Evolutionary conservation across 2,888 invertebrate genomes (phyloP).

Genomic region (Halictus quadricinctus): DNA sequence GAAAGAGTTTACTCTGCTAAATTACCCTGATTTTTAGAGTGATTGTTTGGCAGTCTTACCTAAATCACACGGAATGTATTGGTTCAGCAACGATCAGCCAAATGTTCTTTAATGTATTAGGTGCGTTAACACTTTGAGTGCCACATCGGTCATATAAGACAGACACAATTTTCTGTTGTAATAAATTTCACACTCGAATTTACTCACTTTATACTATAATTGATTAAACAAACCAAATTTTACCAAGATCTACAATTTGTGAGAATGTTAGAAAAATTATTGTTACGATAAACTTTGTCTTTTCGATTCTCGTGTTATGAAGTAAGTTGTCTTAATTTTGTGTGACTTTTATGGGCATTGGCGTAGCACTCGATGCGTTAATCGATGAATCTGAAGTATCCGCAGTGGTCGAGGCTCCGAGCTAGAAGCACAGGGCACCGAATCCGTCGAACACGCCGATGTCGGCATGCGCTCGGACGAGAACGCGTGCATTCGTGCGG

Average conservation of each 20-base stretch:
- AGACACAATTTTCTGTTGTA: too few species aligned
- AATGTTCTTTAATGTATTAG: too few species aligned
- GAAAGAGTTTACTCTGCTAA: not conserved
- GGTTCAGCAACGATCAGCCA: too few species aligned
- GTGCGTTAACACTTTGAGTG: too few species aligned
- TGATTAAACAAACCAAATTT: too few species aligned
- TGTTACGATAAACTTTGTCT: not conserved
- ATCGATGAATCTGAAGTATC: not conserved
- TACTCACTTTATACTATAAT: too few species aligned
- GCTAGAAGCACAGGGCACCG: constrained; percentile 44
- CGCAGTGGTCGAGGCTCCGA: not conserved
- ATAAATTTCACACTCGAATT: too few species aligned
- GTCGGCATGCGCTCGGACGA: constrained; percentile 61
- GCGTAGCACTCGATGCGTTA: not conserved
- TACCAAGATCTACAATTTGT: not conserved
- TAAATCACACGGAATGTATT: not conserved
- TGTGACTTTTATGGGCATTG: not conserved
- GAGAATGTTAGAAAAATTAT: not conserved
- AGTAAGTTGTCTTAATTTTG: not conserved
- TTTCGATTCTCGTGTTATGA: not conserved
- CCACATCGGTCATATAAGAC: too few species aligned
- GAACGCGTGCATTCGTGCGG: constrained; percentile 56
- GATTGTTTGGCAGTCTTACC: not conserved
- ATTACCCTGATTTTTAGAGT: not conserved
- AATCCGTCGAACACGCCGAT: constrained; percentile 44